A percentile compares a stretch with the other conserved stretches of the same genome.
phyloP scores from a whole-genome alignment of 35 echinoderm and acorn worm genomes.

The Apostichopus californicus region DNA sequence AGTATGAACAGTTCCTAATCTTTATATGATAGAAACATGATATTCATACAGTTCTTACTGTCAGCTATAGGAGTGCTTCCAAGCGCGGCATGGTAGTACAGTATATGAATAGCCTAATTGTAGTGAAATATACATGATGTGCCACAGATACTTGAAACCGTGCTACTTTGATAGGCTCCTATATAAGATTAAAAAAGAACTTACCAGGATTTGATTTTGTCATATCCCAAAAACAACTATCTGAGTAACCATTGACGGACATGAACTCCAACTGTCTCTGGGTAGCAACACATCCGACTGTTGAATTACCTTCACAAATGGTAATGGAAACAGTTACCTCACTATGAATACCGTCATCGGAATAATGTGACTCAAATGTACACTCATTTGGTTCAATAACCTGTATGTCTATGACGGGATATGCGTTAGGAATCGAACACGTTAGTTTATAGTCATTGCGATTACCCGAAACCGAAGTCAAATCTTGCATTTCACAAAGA shows the following conservation, averaged over 20 bases:
- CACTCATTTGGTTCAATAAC: constrained; percentile 2
- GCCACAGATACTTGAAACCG: too few relatives aligned
- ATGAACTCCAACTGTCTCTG: neutral
- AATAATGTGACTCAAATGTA: neutral
- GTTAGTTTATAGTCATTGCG: neutral
- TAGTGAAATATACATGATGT: too few relatives aligned
- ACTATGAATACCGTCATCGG: neutral
- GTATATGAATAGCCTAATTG: too few relatives aligned
- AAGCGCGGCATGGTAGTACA: too few relatives aligned
- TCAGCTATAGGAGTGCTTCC: too few relatives aligned
- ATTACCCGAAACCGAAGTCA: neutral
- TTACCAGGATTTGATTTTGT: neutral
- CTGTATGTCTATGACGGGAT: neutral
- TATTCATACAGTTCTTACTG: too few relatives aligned
- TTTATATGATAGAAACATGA: too few relatives aligned
- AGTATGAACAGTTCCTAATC: too few relatives aligned
- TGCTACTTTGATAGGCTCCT: too few relatives aligned
- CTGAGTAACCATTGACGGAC: neutral
- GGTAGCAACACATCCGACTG: neutral
- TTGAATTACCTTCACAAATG: neutral
- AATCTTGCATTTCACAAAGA: neutral
- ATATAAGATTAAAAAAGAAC: too few relatives aligned
- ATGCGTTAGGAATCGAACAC: constrained; percentile 5
- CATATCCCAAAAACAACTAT: neutral
- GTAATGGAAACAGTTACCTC: neutral